Evolutionary conservation across 2,888 invertebrate genomes (phyloP).

Genomic region (Rotaria socialis): DNA sequence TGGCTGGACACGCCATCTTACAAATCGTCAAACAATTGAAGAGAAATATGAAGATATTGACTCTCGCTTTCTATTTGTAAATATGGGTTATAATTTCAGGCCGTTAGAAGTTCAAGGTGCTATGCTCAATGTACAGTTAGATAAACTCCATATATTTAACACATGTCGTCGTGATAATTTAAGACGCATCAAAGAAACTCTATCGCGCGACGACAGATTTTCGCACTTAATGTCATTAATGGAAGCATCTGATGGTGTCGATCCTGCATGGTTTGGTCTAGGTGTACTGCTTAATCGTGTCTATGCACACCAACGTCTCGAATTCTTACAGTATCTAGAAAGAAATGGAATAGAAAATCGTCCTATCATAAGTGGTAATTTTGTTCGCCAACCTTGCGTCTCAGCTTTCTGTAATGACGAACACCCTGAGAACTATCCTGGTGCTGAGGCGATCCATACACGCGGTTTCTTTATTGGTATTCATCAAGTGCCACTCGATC

Average conservation of each 20-base stretch:
- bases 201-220: neutral
- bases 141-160: neutral
- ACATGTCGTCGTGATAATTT: neutral
- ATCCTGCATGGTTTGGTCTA: neutral
- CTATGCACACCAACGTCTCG: neutral
- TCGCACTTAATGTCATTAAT: neutral
- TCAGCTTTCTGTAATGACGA: neutral
- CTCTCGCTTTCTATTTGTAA: neutral
- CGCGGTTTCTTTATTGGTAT: neutral
- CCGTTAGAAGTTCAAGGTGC: neutral
- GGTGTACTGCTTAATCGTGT: neutral
- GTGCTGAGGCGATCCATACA: neutral
- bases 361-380: conserved; percentile 5
- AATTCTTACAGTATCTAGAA: neutral
- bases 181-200: neutral
- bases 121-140: neutral
- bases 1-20: neutral
- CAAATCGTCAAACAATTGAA: neutral
- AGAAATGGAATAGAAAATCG: neutral
- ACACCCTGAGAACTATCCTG: neutral
- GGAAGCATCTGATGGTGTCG: neutral
- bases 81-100: conserved; percentile 1
- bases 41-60: neutral
- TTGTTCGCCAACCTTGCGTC: neutral
- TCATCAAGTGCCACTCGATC: neutral